These are phyloP conservation scores for Peromyscus californicus DNA, from an alignment of 2,113 vertebrate species.

Conservation along the genomic window DNA sequence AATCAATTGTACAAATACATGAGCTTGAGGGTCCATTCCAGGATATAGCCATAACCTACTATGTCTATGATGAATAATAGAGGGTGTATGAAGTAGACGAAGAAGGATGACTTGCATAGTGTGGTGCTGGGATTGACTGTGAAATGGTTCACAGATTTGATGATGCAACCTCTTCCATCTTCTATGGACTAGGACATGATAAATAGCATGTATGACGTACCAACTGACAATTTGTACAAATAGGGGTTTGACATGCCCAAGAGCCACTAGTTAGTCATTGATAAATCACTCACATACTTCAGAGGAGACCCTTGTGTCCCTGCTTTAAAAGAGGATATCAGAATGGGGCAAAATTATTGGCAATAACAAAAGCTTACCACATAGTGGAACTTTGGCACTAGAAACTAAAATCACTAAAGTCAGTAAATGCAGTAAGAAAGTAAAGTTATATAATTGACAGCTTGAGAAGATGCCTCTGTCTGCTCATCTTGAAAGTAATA, in stretches of 20 bases:
- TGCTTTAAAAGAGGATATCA: background rate
- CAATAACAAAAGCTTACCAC: background rate
- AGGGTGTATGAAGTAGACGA: background rate
- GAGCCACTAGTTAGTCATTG: background rate
- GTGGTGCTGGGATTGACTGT: background rate
- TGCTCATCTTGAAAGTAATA: background rate
- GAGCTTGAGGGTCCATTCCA: background rate
- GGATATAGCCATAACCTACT: accelerated
- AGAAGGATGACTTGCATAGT: background rate
- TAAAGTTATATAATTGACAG: background rate
- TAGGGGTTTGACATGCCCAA: background rate
- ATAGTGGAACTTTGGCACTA: background rate
- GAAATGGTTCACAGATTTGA: background rate
- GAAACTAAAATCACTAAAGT: slow-evolving; percentile 5
- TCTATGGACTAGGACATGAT: background rate
- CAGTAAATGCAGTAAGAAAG: slow-evolving; percentile 53
- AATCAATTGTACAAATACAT: background rate
- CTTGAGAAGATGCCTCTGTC: background rate
- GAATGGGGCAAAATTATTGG: background rate
- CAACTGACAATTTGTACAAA: background rate
- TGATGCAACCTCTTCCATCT: background rate
- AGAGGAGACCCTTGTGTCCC: background rate
- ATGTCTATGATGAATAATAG: background rate
- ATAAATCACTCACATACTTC: background rate
- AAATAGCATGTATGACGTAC: background rate